These are phyloP conservation scores for Mycogona germanica DNA, from an alignment of 2,888 invertebrate genomes.

Conservation along the genomic window DNA sequence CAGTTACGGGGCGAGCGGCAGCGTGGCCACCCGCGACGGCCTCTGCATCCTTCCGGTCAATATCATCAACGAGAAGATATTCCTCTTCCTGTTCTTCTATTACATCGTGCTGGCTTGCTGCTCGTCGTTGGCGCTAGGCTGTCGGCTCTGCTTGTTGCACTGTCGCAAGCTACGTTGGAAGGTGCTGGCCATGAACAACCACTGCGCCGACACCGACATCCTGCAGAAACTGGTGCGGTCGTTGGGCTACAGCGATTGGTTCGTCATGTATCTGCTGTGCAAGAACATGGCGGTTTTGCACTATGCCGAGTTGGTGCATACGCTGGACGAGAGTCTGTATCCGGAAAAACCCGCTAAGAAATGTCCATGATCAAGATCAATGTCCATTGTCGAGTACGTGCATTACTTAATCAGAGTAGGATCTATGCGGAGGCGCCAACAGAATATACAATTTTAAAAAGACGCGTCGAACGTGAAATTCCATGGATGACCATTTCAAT, in stretches of 20 bases:
- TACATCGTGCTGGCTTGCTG: conserved; percentile 22
- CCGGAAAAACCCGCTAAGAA: no score
- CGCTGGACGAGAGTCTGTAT: no score
- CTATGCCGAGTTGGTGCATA: not conserved
- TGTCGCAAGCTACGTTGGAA: conserved; percentile 79
- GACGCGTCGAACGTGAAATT: no score
- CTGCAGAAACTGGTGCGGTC: conserved; percentile 77
- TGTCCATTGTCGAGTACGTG: no score
- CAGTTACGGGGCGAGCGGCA: conserved; percentile 28
- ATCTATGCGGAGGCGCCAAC: no score
- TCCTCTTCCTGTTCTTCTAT: conserved; percentile 26
- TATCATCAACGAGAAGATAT: conserved; percentile 30
- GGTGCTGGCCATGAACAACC: conserved; percentile 74
- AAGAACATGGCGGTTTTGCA: conserved; percentile 21
- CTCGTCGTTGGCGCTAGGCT: conserved; percentile 74
- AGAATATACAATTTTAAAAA: no score
- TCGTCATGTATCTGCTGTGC: conserved; percentile 22
- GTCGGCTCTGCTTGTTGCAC: conserved; percentile 73
- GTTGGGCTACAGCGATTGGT: conserved; percentile 32
- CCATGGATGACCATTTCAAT: no score
- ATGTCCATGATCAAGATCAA: no score
- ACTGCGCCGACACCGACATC: conserved; percentile 72
- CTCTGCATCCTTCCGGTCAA: conserved; percentile 31
- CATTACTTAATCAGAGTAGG: no score
- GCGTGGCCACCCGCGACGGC: conserved; percentile 28